A percentile compares a stretch with the other conserved stretches of the same genome.
These are phyloP conservation scores for Piezodorus guildinii DNA, from an alignment of 1,140 invertebrate species.

Conservation along the genomic window DNA sequence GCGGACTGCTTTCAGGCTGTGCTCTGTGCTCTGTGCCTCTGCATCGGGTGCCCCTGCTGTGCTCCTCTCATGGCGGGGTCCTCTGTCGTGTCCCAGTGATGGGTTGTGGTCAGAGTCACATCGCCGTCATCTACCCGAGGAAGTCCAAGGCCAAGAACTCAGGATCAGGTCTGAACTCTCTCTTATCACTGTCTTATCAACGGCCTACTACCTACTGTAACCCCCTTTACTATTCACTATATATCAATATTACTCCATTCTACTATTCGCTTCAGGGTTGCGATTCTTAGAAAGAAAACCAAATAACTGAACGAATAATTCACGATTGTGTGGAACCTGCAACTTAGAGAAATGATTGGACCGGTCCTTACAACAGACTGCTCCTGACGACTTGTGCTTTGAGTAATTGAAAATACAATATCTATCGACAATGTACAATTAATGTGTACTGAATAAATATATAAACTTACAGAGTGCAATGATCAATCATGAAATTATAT, in stretches of 20 bases:
- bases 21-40: not conserved
- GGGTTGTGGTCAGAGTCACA: slow-evolving; percentile 31
- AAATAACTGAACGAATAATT: no score
- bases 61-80: not conserved
- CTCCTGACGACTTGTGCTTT: no score
- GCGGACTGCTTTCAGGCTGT: not conserved
- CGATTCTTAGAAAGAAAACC: no score
- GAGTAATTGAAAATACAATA: no score
- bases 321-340: no score
- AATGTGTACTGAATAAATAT: no score
- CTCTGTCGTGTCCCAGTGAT: slow-evolving; percentile 15
- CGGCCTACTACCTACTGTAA: not conserved
- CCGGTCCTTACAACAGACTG: no score
- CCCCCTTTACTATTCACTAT: not conserved
- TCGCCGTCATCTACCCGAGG: slow-evolving; percentile 30
- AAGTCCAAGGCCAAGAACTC: slow-evolving; percentile 27
- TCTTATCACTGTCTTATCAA: not conserved
- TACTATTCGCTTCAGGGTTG: no score
- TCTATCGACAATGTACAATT: no score
- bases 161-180: slow-evolving; percentile 4
- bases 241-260: not conserved
- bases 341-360: no score
- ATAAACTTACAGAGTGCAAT: no score
- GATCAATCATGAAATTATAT: no score
- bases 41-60: not conserved